These are phyloP conservation scores for Tympanuchus pallidicinctus DNA, from an alignment of 2,113 vertebrate genomes.

Conservation along the genomic window DNA sequence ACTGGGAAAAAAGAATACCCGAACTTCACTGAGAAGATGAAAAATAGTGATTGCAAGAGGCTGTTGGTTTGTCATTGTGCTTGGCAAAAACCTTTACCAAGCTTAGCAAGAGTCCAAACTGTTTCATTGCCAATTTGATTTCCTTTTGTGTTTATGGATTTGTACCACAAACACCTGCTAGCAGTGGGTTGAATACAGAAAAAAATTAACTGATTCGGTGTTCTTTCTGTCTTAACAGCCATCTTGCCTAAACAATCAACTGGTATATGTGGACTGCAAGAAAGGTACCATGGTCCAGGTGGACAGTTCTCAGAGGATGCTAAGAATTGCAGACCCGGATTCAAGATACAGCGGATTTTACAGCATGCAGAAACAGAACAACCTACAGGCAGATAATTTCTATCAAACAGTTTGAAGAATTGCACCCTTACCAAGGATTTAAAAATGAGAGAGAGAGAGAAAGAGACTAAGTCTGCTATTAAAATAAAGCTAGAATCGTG, in stretches of 20 bases:
- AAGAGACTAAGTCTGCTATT: conserved; percentile 78
- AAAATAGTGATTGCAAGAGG: background rate
- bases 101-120: background rate
- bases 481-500: conserved; percentile 83
- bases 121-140: background rate
- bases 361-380: conserved; percentile 93
- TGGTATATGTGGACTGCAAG: conserved; percentile 91
- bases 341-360: conserved; percentile 92
- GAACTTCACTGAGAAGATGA: background rate
- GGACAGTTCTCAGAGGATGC: conserved; percentile 87
- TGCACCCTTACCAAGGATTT: conserved; percentile 51
- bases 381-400: conserved; percentile 91
- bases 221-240: conserved; percentile 76
- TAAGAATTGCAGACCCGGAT: conserved; percentile 90
- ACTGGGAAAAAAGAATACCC: background rate
- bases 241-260: conserved; percentile 89
- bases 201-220: background rate
- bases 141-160: background rate
- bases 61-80: background rate
- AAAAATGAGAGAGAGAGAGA: conserved; percentile 59
- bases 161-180: background rate
- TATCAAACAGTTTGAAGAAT: conserved; percentile 90
- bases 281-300: conserved; percentile 88
- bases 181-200: background rate
- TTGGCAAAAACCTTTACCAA: background rate